Conservation (phyloP, 2,113 vertebrate species). For the Tragelaphus buxtoni region DNA sequence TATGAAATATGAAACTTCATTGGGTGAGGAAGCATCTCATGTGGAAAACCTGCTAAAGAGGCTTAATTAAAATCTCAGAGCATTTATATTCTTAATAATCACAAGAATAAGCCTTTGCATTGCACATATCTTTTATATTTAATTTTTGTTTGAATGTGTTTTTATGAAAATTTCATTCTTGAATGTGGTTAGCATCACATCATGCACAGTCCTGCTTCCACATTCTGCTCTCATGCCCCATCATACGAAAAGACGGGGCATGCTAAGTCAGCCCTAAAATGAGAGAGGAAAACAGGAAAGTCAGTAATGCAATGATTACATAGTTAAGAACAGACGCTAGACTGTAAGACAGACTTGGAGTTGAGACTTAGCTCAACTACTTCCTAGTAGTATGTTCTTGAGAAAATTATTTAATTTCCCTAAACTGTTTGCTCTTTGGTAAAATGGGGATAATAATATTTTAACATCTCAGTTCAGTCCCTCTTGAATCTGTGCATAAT, state of each 20-base stretch:
- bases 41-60: not conserved
- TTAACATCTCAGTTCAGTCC: not conserved
- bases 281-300: not conserved
- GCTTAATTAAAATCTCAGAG: slow-evolving; percentile 29
- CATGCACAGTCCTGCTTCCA: not conserved
- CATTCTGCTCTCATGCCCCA: not conserved
- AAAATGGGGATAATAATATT: not conserved
- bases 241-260: not conserved
- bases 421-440: not conserved
- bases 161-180: not conserved
- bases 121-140: not conserved
- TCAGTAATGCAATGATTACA: not conserved
- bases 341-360: not conserved
- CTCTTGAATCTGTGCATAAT: not conserved
- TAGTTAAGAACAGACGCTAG: not conserved
- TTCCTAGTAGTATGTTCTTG: not conserved
- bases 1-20: slow-evolving; percentile 8
- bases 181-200: not conserved
- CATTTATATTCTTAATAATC: not conserved
- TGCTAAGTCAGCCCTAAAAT: not conserved
- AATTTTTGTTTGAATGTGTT: not conserved
- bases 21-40: slow-evolving; percentile 27
- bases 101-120: not conserved
- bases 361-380: not conserved
- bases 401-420: not conserved